Percentiles rank a stretch among this genome's conserved stretches.
These are phyloP conservation scores for Zaprionus bogoriensis DNA, from an alignment of 2,888 invertebrate species.

Conservation along the genomic window DNA sequence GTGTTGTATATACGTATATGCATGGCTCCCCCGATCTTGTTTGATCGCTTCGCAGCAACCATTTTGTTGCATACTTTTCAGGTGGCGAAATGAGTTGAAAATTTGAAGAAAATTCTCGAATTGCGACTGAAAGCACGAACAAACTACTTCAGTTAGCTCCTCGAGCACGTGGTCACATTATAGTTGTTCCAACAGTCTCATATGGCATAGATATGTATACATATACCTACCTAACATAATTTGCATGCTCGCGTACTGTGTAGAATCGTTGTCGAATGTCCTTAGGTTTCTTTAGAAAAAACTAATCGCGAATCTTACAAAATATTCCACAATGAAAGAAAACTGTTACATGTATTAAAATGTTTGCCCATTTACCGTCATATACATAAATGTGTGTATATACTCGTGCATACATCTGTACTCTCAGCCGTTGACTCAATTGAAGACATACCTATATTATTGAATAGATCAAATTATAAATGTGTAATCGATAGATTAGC, in stretches of 20 bases:
- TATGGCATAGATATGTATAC: constrained; percentile 3
- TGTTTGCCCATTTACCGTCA: background rate
- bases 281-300: constrained; percentile 22
- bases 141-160: constrained; percentile 24
- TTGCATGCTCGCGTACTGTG: constrained; percentile 13
- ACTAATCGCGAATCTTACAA: constrained; percentile 8
- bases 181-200: constrained; percentile 10
- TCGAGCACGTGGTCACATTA: constrained; percentile 22
- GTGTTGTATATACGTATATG: background rate
- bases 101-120: constrained; percentile 17
- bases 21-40: background rate
- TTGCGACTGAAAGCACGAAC: constrained; percentile 28
- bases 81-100: background rate
- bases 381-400: constrained; percentile 1
- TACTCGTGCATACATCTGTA: background rate
- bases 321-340: constrained; percentile 1
- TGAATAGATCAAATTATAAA: constrained; percentile 8
- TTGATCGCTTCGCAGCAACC: background rate
- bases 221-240: background rate
- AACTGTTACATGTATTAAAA: background rate
- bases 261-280: constrained; percentile 16
- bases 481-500: constrained; percentile 20
- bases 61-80: background rate
- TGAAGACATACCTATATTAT: background rate
- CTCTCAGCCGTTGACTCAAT: background rate